Percentiles rank a stretch among this genome's conserved stretches.
phyloP scores from a whole-genome alignment of 2,113 vertebrate species.

The Ahaetulla prasina region DNA sequence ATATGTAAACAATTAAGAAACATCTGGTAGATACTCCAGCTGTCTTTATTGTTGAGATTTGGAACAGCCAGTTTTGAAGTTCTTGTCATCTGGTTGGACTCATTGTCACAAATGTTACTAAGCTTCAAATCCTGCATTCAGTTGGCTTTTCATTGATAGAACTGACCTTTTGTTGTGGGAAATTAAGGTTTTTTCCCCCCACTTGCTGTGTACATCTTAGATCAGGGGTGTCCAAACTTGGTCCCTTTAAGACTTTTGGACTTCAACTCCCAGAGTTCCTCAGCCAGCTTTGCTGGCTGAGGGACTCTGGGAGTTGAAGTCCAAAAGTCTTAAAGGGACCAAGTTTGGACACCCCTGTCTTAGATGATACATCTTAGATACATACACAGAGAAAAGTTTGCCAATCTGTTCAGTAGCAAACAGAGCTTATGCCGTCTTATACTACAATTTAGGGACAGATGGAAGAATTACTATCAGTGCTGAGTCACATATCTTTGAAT shows the following conservation, averaged over 20 bases:
- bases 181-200: not conserved
- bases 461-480: not conserved
- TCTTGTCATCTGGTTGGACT: not conserved
- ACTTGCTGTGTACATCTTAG: not conserved
- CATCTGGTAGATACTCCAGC: not conserved
- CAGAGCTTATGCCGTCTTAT: not conserved
- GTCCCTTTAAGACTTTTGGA: no score
- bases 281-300: no score
- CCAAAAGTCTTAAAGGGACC: no score
- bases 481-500: not conserved
- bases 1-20: not conserved
- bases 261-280: no score
- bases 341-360: no score
- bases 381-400: not conserved
- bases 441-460: not conserved
- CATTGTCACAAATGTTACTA: not conserved
- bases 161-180: not conserved
- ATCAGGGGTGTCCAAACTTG: no score
- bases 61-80: not conserved
- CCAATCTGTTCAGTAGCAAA: not conserved
- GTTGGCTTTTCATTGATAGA: not conserved
- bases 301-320: no score
- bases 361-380: no score
- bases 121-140: not conserved
- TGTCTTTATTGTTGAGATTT: not conserved